Evolutionary conservation across 2,797 vertebrate species (phyloP).

Genomic region (Adelosebastes latens): DNA sequence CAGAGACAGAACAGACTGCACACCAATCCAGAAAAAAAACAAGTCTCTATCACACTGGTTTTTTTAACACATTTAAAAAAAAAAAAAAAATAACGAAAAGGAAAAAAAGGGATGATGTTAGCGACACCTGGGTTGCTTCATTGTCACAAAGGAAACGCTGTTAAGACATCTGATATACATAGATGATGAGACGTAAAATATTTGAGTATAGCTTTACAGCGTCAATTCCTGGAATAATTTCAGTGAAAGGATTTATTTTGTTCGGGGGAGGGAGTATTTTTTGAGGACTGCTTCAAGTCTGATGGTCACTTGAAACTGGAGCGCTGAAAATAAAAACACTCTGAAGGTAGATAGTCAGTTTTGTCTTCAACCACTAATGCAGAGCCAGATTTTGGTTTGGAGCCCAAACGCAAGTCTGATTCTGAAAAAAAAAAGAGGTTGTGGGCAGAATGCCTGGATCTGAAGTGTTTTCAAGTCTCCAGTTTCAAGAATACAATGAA

Average conservation of each 20-base stretch:
- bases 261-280: neutral
- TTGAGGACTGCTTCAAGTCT: conserved; percentile 4
- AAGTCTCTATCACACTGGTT: conserved; percentile 49
- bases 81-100: neutral
- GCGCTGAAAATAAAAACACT: conserved; percentile 44
- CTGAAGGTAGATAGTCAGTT: conserved; percentile 7
- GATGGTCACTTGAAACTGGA: conserved; percentile 44
- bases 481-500: conserved; percentile 46
- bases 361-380: conserved; percentile 26
- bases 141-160: conserved; percentile 66
- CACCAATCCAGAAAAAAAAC: conserved; percentile 31
- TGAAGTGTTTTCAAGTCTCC: conserved; percentile 39
- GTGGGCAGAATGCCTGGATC: conserved; percentile 45
- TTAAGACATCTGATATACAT: conserved; percentile 78
- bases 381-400: conserved; percentile 35
- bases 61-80: conserved; percentile 40
- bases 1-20: conserved; percentile 64
- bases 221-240: conserved; percentile 69
- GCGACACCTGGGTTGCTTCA: conserved; percentile 51
- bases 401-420: conserved; percentile 38
- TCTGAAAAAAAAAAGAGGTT: conserved; percentile 34
- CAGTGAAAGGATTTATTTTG: conserved; percentile 32
- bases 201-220: conserved; percentile 59
- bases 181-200: conserved; percentile 53
- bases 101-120: conserved; percentile 16